Conservation (phyloP, 2,113 vertebrate species). For the Chaenogobius annularis region DNA sequence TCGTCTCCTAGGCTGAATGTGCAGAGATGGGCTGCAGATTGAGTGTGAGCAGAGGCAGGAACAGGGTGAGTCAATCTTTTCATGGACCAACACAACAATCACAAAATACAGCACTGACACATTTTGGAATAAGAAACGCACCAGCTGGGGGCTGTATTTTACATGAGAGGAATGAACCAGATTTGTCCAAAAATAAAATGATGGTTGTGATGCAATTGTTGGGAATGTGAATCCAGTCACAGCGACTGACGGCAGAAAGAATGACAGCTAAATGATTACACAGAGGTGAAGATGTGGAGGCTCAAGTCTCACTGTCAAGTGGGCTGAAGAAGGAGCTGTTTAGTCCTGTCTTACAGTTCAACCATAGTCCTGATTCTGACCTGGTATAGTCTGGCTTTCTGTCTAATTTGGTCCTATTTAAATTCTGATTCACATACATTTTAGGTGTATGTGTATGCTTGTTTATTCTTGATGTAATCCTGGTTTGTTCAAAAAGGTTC, state of each 20-base stretch:
- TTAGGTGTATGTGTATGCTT: no score
- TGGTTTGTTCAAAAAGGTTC: not conserved
- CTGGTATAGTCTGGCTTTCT: not conserved
- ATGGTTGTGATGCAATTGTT: not conserved
- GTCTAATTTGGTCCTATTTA: not conserved
- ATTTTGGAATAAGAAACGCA: not conserved
- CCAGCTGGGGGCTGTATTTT: not conserved
- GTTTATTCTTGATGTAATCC: not conserved
- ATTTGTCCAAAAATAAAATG: not conserved
- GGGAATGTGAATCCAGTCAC: not conserved
- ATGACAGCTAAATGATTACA: not conserved
- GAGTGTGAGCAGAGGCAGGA: conserved; percentile 12
- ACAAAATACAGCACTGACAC: not conserved
- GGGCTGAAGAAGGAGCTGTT: not conserved
- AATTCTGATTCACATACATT: not conserved
- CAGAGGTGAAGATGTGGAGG: conserved; percentile 1
- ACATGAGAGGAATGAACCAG: not conserved
- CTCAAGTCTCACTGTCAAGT: not conserved
- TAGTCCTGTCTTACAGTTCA: not conserved
- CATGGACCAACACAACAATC: conserved; percentile 5
- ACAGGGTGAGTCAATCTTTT: conserved; percentile 3
- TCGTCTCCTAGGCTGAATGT: not conserved
- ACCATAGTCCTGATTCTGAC: not conserved
- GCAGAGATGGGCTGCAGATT: conserved; percentile 8
- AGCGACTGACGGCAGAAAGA: not conserved